Evolutionary conservation across 2,888 invertebrate species (phyloP).

Genomic region (Epistrophe eligans): DNA sequence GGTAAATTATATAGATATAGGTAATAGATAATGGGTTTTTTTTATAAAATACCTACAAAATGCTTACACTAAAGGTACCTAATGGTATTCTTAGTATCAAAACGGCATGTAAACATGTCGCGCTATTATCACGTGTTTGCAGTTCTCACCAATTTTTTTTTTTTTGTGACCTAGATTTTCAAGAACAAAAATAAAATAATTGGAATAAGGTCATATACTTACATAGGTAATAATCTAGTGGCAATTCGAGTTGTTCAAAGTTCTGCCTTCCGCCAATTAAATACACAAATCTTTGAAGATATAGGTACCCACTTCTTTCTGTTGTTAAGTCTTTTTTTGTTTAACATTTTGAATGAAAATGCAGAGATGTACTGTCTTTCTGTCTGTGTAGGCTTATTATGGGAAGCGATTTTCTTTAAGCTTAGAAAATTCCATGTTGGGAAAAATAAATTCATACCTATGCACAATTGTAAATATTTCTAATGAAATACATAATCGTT

Average conservation of each 20-base stretch:
- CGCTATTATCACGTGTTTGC: slow-evolving; percentile 63
- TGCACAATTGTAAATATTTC: too few relatives aligned
- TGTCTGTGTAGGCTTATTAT: too few relatives aligned
- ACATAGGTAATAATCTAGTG: neutral
- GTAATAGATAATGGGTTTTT: neutral
- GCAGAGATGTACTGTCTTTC: too few relatives aligned
- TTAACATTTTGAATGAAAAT: too few relatives aligned
- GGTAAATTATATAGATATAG: too few relatives aligned
- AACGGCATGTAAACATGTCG: neutral
- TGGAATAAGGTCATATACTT: neutral
- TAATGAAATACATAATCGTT: too few relatives aligned
- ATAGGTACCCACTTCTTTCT: too few relatives aligned
- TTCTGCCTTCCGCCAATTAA: neutral
- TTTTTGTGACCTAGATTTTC: slow-evolving; percentile 63
- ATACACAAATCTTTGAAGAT: neutral
- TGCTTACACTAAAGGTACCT: slow-evolving; percentile 11
- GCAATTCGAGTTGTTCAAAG: neutral
- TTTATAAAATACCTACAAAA: slow-evolving; percentile 19
- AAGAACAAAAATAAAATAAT: slow-evolving; percentile 12
- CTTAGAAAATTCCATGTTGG: too few relatives aligned
- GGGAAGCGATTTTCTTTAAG: too few relatives aligned
- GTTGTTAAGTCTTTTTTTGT: too few relatives aligned
- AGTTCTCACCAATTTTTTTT: slow-evolving; percentile 63
- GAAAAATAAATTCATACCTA: too few relatives aligned
- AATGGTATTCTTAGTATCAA: slow-evolving; percentile 34